Conservation (phyloP, 2,113 vertebrate genomes). For the human region GRCh38 chr7:123993001-123993500, state of each 20-base stretch:
- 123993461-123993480: conserved; percentile 2
- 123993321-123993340: not conserved
- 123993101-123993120: no score
- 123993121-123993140: no score
- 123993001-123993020: no score
- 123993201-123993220: not conserved
- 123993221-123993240: not conserved
- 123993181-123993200: not conserved
- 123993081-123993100: no score
- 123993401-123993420: not conserved
- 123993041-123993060: no score
- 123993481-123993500: not conserved
- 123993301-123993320: not conserved
- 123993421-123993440: not conserved
- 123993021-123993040: no score
- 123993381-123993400: not conserved
- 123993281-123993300: not conserved
- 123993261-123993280: not conserved
- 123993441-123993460: not conserved
- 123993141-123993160: no score
- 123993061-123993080: no score
- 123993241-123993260: not conserved
- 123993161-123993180: not conserved
- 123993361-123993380: not conserved
- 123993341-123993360: not conserved